phyloP scores from a whole-genome alignment of 1,140 invertebrate genomes.

The Hestina assimilis region DNA sequence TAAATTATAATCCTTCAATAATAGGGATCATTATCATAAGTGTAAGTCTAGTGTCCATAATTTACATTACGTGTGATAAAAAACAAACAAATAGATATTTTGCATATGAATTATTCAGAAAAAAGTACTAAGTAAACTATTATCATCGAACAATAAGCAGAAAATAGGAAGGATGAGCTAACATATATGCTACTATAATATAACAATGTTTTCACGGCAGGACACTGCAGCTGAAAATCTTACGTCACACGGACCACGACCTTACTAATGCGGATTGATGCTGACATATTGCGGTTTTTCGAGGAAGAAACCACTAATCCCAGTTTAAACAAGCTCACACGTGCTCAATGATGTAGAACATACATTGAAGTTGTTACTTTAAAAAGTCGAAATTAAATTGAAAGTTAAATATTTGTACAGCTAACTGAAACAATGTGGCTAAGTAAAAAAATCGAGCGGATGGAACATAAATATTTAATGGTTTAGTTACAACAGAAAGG shows the following conservation, averaged over 20 bases:
- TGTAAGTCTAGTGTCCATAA: too few species aligned
- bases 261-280: constrained; percentile 36
- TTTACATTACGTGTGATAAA: too few species aligned
- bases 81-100: too few species aligned
- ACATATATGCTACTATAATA: background rate
- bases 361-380: background rate
- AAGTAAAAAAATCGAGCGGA: constrained; percentile 36
- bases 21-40: too few species aligned
- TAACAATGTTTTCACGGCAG: constrained; percentile 9
- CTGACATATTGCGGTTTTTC: constrained; percentile 38
- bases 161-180: too few species aligned
- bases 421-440: constrained; percentile 17
- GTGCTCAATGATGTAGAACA: background rate
- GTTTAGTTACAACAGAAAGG: constrained; percentile 47
- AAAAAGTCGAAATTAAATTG: background rate
- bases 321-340: constrained; percentile 32
- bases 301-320: constrained; percentile 28
- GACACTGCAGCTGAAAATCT: constrained; percentile 35
- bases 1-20: too few species aligned
- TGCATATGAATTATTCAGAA: too few species aligned
- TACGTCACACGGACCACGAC: constrained; percentile 36
- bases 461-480: constrained; percentile 58
- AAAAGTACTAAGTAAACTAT: too few species aligned
- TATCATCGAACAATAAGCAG: too few species aligned
- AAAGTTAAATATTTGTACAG: constrained; percentile 10